Evolutionary conservation across 2,797 vertebrate species (phyloP), one percentile per base, ranked within the genome.

Genomic region (Micropoecilia bifurca): DNA sequence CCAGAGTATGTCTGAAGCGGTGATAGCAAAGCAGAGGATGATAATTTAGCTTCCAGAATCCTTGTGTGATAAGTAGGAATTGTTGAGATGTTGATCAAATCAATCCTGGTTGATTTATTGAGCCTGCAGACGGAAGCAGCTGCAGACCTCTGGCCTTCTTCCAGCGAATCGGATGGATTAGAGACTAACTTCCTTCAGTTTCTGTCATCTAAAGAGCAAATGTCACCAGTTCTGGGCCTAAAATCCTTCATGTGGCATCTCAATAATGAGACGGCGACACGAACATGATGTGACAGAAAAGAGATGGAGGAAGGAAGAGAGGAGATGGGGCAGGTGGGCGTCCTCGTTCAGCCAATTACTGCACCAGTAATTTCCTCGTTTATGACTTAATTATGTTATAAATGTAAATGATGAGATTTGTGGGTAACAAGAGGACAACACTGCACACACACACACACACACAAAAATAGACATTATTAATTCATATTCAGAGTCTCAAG

Each of bases 351-450:
- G 80, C 82, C 77, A 86, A 88, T 91, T 89, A 90, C 74, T 75
- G 25, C 4, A 46, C 0, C 4, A 82, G 79, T 91, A 47, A 92
- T 92, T 92, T 91, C 90, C 88, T 92, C 46, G 1, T 91, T 87
- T 85, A 85, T 86, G 85, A 87, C 77, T 86, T 91, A 89, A 93
- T 89, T 73, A 82, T 77, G 77, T 89, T 83, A 80, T 75, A 43
- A 84, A 90, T 86, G 84, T 82, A 83, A 90, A 90, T 80, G 80
- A 85, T 74, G 68, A 16, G 69, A 81, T 78, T 55, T 45, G 41
- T n/a, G 12, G 85, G 73, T 36, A 73, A 77, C 43, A 75, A 59
- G 74, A 83, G 73, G 77, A 2, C 79, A 74, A 33, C 46, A 7
- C 48, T 30, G 47, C 66, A 63, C 53, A 76, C 71, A 75, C n/a